Evolutionary conservation across 2,797 vertebrate genomes (phyloP), one percentile per base, ranked within the genome.

Genomic region (Eospalax fontanierii): DNA sequence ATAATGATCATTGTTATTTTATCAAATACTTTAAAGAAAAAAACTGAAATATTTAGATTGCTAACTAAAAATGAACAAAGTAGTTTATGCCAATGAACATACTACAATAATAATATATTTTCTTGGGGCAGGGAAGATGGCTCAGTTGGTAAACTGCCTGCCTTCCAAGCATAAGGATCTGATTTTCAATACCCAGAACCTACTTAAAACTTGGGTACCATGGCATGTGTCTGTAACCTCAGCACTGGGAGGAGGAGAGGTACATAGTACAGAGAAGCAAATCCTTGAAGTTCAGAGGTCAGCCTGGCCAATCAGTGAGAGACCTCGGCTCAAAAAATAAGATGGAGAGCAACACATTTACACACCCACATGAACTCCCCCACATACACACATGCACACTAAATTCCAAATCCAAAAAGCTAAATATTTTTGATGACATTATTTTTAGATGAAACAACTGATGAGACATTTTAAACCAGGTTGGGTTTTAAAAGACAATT

Each of bases 371-470:
- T 50, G 35, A 1, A 85, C 15, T 3, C 35, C 43, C 14, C 50
- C 14, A 54, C 35, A 73, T 21, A n/a, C 8, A 71, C 8, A 38
- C 14, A 50, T 4, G 22, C 33, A 68, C 28, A 66, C 9, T 38
- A 61, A 80, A 40, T 24, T 73, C 24, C 28, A 73, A 40, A 66
- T 73, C 68, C 50, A 40, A 86, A 71, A 85, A 38, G 5, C 57
- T 71, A 85, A 38, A 11, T 24, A 91, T 74, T 96, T 93, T 43
- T 30, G 16, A 91, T 50, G 2, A 38, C 22, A 89, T 88, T 89
- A 91, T 83, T 95, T 93, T 92, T 85, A 92, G 11, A 83, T 82
- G 92, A 93, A 87, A 89, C 30, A 91, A 89, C 71, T 65, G 24
- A 79, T 93, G 26, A 95, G 24, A 86, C 14, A 91, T 79, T 90